phyloP scores from a whole-genome alignment of 2,888 invertebrate genomes.

The Scaptomyza reducta region DNA sequence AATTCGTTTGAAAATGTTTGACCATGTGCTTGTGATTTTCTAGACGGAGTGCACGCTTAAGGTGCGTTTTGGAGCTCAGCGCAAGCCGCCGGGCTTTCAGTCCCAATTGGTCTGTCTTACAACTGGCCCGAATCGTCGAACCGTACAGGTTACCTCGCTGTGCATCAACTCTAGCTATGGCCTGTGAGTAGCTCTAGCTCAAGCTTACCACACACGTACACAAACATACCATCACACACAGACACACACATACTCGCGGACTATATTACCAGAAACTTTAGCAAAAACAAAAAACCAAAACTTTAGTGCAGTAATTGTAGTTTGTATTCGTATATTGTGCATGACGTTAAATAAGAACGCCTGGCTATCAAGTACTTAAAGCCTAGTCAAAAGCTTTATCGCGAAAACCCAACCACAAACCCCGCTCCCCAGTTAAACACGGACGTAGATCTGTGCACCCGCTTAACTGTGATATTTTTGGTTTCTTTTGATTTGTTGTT shows the following conservation, averaged over 20 bases:
- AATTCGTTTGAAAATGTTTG: too few relatives aligned
- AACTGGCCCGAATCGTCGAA: slow-evolving; percentile 88
- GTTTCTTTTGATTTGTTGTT: slow-evolving; percentile 30
- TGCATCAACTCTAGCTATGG: slow-evolving; percentile 98
- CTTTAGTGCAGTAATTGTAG: slow-evolving; percentile 53
- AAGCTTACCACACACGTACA: too few relatives aligned
- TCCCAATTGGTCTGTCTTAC: slow-evolving; percentile 97
- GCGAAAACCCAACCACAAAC: background rate
- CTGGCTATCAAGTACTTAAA: slow-evolving; percentile 46
- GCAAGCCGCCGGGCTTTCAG: slow-evolving; percentile 98
- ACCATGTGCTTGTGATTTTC: background rate
- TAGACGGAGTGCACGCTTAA: slow-evolving; percentile 86
- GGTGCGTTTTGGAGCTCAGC: slow-evolving; percentile 90
- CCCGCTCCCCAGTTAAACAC: slow-evolving; percentile 6
- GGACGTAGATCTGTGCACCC: slow-evolving; percentile 42
- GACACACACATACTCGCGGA: slow-evolving; percentile 29
- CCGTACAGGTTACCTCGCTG: slow-evolving; percentile 91
- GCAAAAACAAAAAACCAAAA: background rate
- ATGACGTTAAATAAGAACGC: slow-evolving; percentile 55
- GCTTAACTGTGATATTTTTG: slow-evolving; percentile 40
- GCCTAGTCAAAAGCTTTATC: slow-evolving; percentile 29
- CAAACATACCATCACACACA: too few relatives aligned
- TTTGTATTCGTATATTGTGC: slow-evolving; percentile 61
- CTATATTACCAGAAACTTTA: slow-evolving; percentile 17
- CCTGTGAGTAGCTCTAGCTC: slow-evolving; percentile 90